phyloP scores from a whole-genome alignment of 2,888 invertebrate species.

The Chymomyza caudatula region DNA sequence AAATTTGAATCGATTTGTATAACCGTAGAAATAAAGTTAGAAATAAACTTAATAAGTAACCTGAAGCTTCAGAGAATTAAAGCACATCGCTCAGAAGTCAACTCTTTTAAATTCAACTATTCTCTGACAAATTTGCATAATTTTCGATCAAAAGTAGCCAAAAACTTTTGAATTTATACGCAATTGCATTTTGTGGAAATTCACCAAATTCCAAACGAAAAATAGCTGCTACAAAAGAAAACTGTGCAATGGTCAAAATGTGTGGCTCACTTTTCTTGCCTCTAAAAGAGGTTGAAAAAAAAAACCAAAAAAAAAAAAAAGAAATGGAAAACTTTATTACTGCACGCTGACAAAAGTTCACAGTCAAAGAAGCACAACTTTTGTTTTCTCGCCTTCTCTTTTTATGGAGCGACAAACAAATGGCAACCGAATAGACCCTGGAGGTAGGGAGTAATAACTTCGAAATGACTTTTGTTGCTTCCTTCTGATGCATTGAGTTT shows the following conservation, averaged over 20 bases:
- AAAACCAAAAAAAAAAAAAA: neutral
- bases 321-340: constrained; percentile 48
- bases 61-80: neutral
- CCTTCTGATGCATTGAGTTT: constrained; percentile 52
- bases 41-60: neutral
- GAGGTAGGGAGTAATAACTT: constrained; percentile 57
- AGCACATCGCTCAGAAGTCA: neutral
- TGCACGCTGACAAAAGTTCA: constrained; percentile 55
- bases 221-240: constrained; percentile 11
- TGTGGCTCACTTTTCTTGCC: neutral
- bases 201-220: constrained; percentile 38
- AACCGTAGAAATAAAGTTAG: no score
- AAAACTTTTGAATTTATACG: constrained; percentile 57
- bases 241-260: constrained; percentile 31
- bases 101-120: constrained; percentile 12
- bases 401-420: constrained; percentile 57
- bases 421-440: constrained; percentile 30
- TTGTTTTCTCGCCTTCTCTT: constrained; percentile 62
- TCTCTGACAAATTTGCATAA: constrained; percentile 42
- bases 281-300: neutral
- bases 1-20: no score
- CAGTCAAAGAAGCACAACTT: constrained; percentile 57
- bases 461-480: constrained; percentile 68
- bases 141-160: constrained; percentile 24
- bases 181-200: constrained; percentile 54